Evolutionary conservation across 1,140 invertebrate species (phyloP).

Genomic region (Ctenoplectra terminalis): DNA sequence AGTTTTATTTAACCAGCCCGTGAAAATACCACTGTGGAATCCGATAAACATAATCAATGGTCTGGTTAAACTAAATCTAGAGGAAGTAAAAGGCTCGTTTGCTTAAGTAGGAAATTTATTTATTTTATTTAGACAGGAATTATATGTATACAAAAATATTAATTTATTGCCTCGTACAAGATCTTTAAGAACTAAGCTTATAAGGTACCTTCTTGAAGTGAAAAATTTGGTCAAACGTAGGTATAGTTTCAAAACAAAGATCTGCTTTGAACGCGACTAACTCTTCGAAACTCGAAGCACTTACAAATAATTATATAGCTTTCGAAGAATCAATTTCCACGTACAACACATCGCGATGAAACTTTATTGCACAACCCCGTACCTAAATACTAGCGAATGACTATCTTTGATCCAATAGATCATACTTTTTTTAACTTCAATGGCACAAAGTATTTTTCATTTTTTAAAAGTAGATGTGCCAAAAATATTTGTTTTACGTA

Average conservation of each 20-base stretch:
- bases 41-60: background rate
- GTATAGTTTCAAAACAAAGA: conserved; percentile 26
- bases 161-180: conserved; percentile 22
- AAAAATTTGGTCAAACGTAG: conserved; percentile 69
- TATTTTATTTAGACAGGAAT: conserved; percentile 34
- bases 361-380: conserved; percentile 65
- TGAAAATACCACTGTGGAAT: background rate
- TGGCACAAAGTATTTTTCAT: conserved; percentile 36
- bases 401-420: conserved; percentile 30
- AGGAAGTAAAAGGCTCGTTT: background rate
- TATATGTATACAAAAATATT: conserved; percentile 24
- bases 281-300: conserved; percentile 5
- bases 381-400: conserved; percentile 56
- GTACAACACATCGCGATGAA: conserved; percentile 26
- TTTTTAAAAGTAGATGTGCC: background rate
- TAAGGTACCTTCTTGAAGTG: conserved; percentile 81
- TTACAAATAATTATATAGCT: background rate
- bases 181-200: conserved; percentile 60
- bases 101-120: background rate
- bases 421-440: conserved; percentile 25
- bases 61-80: background rate
- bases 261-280: background rate
- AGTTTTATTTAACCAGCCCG: background rate
- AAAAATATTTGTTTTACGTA: background rate
- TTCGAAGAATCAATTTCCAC: conserved; percentile 37